Evolutionary conservation across 2,888 invertebrate genomes (phyloP).

Genomic region (Drosophila macrospina): DNA sequence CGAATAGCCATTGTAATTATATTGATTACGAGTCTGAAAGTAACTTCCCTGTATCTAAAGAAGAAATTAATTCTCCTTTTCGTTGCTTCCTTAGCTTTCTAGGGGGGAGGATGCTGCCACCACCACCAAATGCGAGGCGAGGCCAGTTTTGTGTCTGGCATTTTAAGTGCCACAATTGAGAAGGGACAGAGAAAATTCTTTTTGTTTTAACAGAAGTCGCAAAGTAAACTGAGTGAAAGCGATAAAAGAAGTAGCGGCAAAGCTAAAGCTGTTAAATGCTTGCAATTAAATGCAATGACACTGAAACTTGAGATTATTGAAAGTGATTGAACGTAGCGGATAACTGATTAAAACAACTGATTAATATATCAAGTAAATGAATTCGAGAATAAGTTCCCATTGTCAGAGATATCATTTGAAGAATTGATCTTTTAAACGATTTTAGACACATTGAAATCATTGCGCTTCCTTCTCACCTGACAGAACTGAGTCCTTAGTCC

Average conservation of each 20-base stretch:
- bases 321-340: neutral
- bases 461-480: constrained; percentile 21
- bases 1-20: constrained; percentile 74
- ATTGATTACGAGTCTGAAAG: constrained; percentile 66
- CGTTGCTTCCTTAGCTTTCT: neutral
- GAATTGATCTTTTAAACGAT: neutral
- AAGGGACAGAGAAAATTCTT: neutral
- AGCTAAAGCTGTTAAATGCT: constrained; percentile 1
- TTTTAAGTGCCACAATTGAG: constrained; percentile 56
- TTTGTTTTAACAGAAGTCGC: constrained; percentile 8
- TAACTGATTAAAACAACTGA: too few species aligned
- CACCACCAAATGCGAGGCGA: constrained; percentile 14
- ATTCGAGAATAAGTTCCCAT: too few species aligned
- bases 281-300: constrained; percentile 11
- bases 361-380: too few species aligned
- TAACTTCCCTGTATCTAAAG: constrained; percentile 18
- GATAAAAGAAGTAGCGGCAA: constrained; percentile 1
- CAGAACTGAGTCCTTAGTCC: too few species aligned
- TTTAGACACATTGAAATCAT: neutral
- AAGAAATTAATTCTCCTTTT: constrained; percentile 70
- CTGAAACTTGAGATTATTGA: neutral
- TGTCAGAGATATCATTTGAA: too few species aligned
- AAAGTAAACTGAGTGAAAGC: constrained; percentile 25
- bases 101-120: neutral
- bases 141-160: constrained; percentile 62